Conservation (phyloP, 2,113 vertebrate genomes). For the Scalopus aquaticus region DNA sequence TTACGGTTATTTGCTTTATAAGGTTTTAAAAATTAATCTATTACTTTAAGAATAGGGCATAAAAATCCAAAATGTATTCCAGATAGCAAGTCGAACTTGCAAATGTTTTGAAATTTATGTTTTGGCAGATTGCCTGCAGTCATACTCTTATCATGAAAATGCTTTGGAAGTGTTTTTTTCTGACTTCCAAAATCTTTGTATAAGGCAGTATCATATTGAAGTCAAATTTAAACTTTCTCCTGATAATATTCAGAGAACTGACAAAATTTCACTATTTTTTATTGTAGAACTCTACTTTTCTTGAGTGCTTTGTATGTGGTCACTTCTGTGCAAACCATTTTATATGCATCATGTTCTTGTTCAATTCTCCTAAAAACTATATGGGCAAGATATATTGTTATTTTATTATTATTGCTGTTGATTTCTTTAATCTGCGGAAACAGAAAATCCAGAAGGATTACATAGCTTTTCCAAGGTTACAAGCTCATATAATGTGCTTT, state of each 20-base stretch:
- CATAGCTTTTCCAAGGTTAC: background rate
- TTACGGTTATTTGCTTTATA: background rate
- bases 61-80: background rate
- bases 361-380: background rate
- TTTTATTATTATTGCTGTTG: background rate
- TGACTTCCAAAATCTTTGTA: conserved; percentile 2
- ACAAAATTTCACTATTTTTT: background rate
- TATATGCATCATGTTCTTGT: background rate
- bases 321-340: background rate
- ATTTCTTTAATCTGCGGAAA: background rate
- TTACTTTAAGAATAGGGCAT: background rate
- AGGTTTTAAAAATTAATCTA: background rate
- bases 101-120: background rate
- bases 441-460: background rate
- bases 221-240: background rate
- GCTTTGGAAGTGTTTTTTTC: background rate
- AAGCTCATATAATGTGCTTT: background rate
- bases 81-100: background rate
- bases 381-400: background rate
- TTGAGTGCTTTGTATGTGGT: background rate
- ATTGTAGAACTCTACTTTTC: background rate
- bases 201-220: background rate
- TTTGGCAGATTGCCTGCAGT: background rate
- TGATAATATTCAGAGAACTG: background rate
- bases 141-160: background rate